Evolutionary conservation across 2,888 invertebrate species (phyloP).

Genomic region (Hypomecis atomaria): DNA sequence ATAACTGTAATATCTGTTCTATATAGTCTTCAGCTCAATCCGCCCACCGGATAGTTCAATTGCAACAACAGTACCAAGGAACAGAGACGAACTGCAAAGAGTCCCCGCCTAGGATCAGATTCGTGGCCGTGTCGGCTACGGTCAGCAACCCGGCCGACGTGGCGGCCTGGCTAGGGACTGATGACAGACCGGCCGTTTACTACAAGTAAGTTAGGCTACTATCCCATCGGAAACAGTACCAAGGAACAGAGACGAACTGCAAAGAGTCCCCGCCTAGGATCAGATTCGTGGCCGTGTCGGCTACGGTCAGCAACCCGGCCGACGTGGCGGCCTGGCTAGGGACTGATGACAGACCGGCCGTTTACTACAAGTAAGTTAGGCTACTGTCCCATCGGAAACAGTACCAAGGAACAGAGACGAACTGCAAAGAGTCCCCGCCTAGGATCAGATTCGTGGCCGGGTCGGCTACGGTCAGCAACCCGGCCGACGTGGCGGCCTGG

Average conservation of each 20-base stretch:
- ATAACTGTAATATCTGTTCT: neutral
- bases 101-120: constrained; percentile 78
- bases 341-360: constrained; percentile 71
- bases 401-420: constrained; percentile 48
- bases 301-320: constrained; percentile 91
- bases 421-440: constrained; percentile 48
- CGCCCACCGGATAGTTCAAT: constrained; percentile 67
- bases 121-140: constrained; percentile 92
- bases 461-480: constrained; percentile 92
- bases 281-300: constrained; percentile 91
- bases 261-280: constrained; percentile 61
- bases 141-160: constrained; percentile 91
- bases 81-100: constrained; percentile 35
- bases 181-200: constrained; percentile 74
- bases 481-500: constrained; percentile 90
- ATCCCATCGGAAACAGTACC: constrained; percentile 64
- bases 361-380: constrained; percentile 82
- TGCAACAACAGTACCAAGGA: constrained; percentile 61
- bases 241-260: constrained; percentile 42
- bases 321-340: constrained; percentile 91
- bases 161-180: constrained; percentile 87
- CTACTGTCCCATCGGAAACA: constrained; percentile 67
- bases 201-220: constrained; percentile 84
- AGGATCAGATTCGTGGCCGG: constrained; percentile 88
- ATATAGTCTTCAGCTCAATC: constrained; percentile 70